Percentiles rank a stretch among this genome's conserved stretches.
These are phyloP conservation scores for Drosophila willistoni DNA, from an alignment of 1,140 invertebrate species.

Conservation along the genomic window DNA sequence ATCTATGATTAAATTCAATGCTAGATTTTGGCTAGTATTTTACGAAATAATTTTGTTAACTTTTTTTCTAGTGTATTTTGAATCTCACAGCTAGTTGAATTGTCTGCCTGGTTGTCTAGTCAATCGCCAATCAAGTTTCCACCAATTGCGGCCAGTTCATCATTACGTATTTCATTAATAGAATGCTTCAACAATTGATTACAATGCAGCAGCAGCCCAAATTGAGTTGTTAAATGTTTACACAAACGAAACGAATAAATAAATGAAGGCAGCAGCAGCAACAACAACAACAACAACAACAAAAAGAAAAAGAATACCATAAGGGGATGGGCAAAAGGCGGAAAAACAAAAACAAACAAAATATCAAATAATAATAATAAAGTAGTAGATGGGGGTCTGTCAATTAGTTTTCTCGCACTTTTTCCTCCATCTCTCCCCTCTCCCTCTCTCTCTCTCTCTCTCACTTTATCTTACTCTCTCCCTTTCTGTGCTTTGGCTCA, in stretches of 20 bases:
- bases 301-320: not conserved
- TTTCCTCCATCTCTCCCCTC: no score
- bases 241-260: conserved; percentile 11
- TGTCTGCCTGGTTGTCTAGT: conserved; percentile 11
- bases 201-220: conserved; percentile 11
- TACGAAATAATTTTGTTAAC: not conserved
- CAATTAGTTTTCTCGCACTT: conserved; percentile 7
- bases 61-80: not conserved
- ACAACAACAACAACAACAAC: not conserved
- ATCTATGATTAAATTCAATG: no score
- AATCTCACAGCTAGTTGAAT: conserved; percentile 1
- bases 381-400: conserved; percentile 2
- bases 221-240: conserved; percentile 14
- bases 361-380: conserved; percentile 9
- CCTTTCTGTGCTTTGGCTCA: not conserved
- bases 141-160: conserved; percentile 11
- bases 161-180: conserved; percentile 11
- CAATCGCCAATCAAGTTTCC: conserved; percentile 13
- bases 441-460: no score
- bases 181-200: conserved; percentile 10
- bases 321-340: not conserved
- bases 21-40: no score
- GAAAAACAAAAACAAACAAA: conserved; percentile 11
- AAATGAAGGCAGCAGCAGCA: not conserved
- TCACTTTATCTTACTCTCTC: no score